Conservation (phyloP, 1,140 invertebrate species). For the Fopius arisanus region DNA sequence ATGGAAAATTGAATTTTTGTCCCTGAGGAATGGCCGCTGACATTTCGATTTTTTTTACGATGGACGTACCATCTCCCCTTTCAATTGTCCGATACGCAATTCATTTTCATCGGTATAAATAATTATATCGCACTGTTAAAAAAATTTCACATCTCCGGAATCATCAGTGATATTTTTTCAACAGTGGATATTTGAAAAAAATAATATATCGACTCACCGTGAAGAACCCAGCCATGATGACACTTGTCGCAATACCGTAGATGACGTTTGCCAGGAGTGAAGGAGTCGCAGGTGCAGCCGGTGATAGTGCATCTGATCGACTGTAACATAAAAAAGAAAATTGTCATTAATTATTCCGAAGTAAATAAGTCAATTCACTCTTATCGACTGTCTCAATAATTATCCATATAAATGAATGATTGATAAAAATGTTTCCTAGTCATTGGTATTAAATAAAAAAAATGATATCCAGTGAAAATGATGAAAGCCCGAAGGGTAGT, state of each 20-base stretch:
- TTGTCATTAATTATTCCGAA: too few species aligned
- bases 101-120: background rate
- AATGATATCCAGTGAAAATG: background rate
- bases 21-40: constrained; percentile 58
- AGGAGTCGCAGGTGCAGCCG: constrained; percentile 77
- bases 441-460: too few species aligned
- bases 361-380: too few species aligned
- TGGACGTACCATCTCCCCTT: background rate
- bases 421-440: too few species aligned
- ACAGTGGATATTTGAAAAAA: too few species aligned
- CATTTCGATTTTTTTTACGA: constrained; percentile 42
- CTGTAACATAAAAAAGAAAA: constrained; percentile 62
- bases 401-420: too few species aligned
- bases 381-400: too few species aligned
- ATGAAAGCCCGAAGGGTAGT: constrained; percentile 14
- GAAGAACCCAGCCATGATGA: constrained; percentile 80
- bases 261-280: constrained; percentile 75
- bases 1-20: constrained; percentile 64
- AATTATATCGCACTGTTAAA: too few species aligned
- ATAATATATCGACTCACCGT: constrained; percentile 69
- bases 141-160: too few species aligned
- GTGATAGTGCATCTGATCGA: constrained; percentile 77
- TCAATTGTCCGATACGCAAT: background rate
- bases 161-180: too few species aligned
- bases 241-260: constrained; percentile 78